These are phyloP conservation scores for Eugnorisma glareosa DNA, from an alignment of 2,888 invertebrate genomes.

Conservation along the genomic window DNA sequence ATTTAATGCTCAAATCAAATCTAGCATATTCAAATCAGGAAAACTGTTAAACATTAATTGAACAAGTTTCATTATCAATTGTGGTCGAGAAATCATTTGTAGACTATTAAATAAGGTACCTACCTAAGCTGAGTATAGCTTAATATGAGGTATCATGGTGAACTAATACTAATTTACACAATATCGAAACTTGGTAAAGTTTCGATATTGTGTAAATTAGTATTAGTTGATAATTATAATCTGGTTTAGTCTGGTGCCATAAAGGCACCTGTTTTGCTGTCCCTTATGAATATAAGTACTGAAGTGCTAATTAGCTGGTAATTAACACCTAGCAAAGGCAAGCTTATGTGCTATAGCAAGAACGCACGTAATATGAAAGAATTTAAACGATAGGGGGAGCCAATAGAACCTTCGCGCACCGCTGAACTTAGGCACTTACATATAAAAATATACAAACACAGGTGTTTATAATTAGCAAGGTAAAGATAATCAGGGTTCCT, in stretches of 20 bases:
- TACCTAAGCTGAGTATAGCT: not conserved
- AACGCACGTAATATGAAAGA: slow-evolving; percentile 19
- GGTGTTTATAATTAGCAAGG: slow-evolving; percentile 45
- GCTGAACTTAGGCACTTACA: slow-evolving; percentile 36
- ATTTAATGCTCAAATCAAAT: not conserved
- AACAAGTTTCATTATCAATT: not conserved
- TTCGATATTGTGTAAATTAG: not conserved
- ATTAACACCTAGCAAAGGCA: slow-evolving; percentile 13
- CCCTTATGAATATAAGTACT: slow-evolving; percentile 14
- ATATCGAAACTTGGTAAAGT: too few species aligned
- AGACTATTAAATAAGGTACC: too few species aligned
- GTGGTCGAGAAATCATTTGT: not conserved
- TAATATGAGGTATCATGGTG: too few species aligned
- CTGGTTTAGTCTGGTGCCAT: slow-evolving; percentile 1
- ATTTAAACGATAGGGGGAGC: slow-evolving; percentile 17
- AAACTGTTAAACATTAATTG: not conserved
- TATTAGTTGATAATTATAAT: not conserved
- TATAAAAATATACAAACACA: slow-evolving; percentile 38
- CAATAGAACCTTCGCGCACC: slow-evolving; percentile 33
- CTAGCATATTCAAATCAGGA: not conserved
- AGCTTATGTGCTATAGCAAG: not conserved
- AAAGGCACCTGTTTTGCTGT: not conserved
- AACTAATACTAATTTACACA: too few species aligned
- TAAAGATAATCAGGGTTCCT: slow-evolving; percentile 27
- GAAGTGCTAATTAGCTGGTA: slow-evolving; percentile 30